Base-by-base conservation (phyloP, 2,113 vertebrate genomes). In the Rhinopomastus cyanomelas region DNA sequence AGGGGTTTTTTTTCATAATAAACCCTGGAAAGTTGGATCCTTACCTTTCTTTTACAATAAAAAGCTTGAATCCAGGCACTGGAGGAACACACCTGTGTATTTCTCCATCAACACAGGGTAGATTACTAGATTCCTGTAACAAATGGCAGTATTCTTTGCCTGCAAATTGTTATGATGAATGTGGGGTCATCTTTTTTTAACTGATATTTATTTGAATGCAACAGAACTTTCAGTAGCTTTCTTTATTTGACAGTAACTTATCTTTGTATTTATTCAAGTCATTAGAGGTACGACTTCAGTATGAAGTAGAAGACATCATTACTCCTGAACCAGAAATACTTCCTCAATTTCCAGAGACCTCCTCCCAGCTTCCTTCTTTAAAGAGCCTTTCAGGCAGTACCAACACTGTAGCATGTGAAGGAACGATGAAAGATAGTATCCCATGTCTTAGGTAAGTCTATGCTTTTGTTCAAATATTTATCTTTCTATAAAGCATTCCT, bases 271-370 rank as follows among this genome's bases (percentile, higher is more conserved):
- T 95, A 32, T 92, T 91, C 30, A 96, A 99, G 99, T 98, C 98
- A 48, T 93, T 99, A 95, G 99, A 99, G 67, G 97, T 99, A 77
- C 98, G 98, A 73, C 97, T 99, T 94, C 99, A 98, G 68, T 98
- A 97, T 62, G 99, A 99, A 69, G 81, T 97, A n/a, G 99, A 99
- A 92, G 99, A 99, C 64, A 98, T 98, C 90, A 98, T 99, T 90
- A 98, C 98, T 64, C 99, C 99, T 8, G 99, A 99, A 85, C 97
- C 98, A 46, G 99, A 99, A 97, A 97, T 98, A 93, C 98, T 98
- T 88, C 97, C 98, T 85, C 96, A 98, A 34, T 98, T 98, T 96
- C 96, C 98, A 65, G 98, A 99, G 91, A 91, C 97, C 14, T 97
- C 98, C 44, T 97, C 98, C 27, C 98, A 98, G 88, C 98, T 98